Percentiles rank a stretch among this genome's conserved stretches.
These are phyloP conservation scores for Hetaerina titia DNA, from an alignment of 2,888 invertebrate species.

Conservation along the genomic window DNA sequence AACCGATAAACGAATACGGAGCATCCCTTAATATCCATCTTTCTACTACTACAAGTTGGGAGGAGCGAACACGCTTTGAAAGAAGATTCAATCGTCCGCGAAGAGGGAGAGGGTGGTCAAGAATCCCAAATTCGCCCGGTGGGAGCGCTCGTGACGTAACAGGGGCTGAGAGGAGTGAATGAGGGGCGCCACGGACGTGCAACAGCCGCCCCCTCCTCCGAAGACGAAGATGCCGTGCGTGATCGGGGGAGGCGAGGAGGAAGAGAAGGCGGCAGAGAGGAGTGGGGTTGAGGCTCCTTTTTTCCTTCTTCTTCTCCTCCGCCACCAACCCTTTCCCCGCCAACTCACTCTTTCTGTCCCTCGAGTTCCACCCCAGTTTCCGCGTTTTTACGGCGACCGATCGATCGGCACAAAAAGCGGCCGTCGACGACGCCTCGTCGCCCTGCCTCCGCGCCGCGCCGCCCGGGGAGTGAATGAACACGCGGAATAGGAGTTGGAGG, in stretches of 20 bases:
- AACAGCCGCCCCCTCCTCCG: neutral
- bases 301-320: neutral
- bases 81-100: neutral
- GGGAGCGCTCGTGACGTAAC: neutral
- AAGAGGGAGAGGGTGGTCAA: neutral
- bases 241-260: neutral
- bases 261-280: too few species aligned
- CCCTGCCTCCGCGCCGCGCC: neutral
- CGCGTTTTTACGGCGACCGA: neutral
- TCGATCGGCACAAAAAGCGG: neutral
- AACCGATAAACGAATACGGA: neutral
- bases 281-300: too few species aligned
- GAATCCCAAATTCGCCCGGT: conserved; percentile 3
- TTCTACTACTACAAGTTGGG: neutral
- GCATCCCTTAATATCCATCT: neutral
- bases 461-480: conserved; percentile 5
- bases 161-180: neutral
- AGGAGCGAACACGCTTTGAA: neutral
- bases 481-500: neutral
- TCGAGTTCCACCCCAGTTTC: neutral
- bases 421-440: too few species aligned
- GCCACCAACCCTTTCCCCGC: neutral
- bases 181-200: neutral
- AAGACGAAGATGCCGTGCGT: neutral
- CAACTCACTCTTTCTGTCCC: neutral